Conservation (phyloP, 1,140 invertebrate species). For the Protaetia brevitarsis region DNA sequence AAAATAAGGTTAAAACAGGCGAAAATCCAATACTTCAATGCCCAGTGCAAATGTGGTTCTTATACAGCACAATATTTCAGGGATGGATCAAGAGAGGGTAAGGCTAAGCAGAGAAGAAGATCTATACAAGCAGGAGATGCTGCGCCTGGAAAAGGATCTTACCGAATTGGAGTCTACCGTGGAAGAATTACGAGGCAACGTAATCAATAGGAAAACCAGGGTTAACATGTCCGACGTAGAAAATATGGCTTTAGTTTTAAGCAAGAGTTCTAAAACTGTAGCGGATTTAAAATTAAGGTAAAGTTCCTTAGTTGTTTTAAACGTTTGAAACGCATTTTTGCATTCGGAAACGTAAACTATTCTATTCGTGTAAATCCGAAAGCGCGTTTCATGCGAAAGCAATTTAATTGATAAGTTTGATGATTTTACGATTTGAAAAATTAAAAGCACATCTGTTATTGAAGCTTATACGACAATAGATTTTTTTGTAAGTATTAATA, state of each 20-base stretch:
- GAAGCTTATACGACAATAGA: no score
- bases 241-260: constrained; percentile 89
- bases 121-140: constrained; percentile 86
- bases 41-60: no score
- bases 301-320: background rate
- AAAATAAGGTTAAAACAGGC: no score
- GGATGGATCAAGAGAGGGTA: constrained; percentile 62
- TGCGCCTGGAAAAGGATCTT: constrained; percentile 86
- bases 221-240: constrained; percentile 97
- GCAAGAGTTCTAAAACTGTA: constrained; percentile 71
- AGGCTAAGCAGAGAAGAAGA: constrained; percentile 75
- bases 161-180: constrained; percentile 92
- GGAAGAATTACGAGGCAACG: constrained; percentile 90
- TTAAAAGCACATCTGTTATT: no score
- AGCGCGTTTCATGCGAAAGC: no score
- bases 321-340: background rate
- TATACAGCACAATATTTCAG: constrained; percentile 29
- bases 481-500: no score
- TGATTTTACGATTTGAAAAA: no score
- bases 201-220: constrained; percentile 89
- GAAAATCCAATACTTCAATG: no score
- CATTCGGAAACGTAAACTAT: no score
- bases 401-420: no score
- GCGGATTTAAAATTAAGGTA: constrained; percentile 83
- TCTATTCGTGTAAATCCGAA: no score